Evolutionary conservation across 1,140 invertebrate species (phyloP), one percentile per base, ranked within the genome.

Genomic region (Carcinoscorpius rotundicauda): DNA sequence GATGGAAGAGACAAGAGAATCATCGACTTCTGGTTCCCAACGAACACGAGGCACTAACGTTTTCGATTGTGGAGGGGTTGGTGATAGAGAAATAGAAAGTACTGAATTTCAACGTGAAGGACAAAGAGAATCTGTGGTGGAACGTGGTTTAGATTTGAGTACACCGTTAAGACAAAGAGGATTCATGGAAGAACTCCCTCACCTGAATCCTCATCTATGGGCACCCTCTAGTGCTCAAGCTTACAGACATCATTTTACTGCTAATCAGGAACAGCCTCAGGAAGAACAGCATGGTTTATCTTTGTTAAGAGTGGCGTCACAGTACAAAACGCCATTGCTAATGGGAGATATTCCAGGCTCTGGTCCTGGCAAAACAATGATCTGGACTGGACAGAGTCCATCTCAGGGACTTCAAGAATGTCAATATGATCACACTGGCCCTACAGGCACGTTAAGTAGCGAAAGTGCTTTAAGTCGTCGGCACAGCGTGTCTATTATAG

Each of bases 131-230:
- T 2, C 29, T 29, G 29, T 29, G 64, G 3, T 29, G 53, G 6
- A 51, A 62, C n/a, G 57, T 57, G 59, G 59, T 60, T 60, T 60
- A 49, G 59, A 60, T 50, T 60, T 60, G 49, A 60, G 59, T 49
- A 60, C 11, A 5, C 59, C 59, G 4, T 5, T 49, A 9, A n/a
- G 59, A 29, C 59, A 49, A 48, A 29, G 29, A 29, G 29, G 29
- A 29, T 29, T 29, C 29, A 29, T 29, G 29, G 61, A 62, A 57
- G 49, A 62, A 4, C 49, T 69, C 29, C 68, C 68, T n/a, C 61
- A 67, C 58, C 63, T 69, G 29, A 64, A 55, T 52, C 68, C 68
- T 10, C 68, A 69, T 29, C 52, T 69, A 6, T 69, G 68, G 68
- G 62, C 65, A 8, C 66, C 63, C 49, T 63, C 68, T 11, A 68